phyloP scores from a whole-genome alignment of 2,113 vertebrate species.

The Plecotus auritus region DNA sequence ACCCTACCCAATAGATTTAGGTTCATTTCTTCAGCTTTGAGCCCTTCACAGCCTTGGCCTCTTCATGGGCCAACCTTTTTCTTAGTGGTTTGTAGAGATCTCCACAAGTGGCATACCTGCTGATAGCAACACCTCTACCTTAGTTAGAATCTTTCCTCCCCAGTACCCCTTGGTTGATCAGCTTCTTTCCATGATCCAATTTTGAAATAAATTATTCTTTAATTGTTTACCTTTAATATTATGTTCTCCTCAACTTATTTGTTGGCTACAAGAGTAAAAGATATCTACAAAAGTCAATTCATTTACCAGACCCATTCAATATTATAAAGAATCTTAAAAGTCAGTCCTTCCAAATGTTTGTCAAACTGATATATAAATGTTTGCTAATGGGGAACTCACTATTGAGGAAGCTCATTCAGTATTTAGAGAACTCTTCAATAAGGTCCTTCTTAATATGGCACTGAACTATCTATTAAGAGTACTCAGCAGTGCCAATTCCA shows the following conservation, averaged over 20 bases:
- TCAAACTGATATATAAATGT: conserved; percentile 6
- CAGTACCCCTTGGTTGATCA: background rate
- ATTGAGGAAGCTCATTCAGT: background rate
- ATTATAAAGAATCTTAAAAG: background rate
- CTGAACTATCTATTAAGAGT: background rate
- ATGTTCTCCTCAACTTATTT: background rate
- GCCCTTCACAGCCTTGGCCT: too few species aligned
- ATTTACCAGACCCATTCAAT: background rate
- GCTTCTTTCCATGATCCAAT: background rate
- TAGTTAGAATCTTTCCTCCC: background rate
- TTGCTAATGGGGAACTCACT: background rate
- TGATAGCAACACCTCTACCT: fast-evolving
- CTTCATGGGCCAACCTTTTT: background rate
- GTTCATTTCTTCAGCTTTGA: background rate
- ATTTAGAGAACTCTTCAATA: background rate
- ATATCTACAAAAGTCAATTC: background rate
- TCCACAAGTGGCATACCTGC: background rate
- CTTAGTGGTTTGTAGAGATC: background rate
- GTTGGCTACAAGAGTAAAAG: background rate
- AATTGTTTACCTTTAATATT: background rate
- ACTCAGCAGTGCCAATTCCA: background rate
- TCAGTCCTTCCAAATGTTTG: background rate
- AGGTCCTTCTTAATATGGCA: background rate
- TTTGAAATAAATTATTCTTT: background rate
- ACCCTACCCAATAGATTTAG: background rate